Evolutionary conservation across 2,888 invertebrate species (phyloP).

Genomic region (Dugesia japonica): DNA sequence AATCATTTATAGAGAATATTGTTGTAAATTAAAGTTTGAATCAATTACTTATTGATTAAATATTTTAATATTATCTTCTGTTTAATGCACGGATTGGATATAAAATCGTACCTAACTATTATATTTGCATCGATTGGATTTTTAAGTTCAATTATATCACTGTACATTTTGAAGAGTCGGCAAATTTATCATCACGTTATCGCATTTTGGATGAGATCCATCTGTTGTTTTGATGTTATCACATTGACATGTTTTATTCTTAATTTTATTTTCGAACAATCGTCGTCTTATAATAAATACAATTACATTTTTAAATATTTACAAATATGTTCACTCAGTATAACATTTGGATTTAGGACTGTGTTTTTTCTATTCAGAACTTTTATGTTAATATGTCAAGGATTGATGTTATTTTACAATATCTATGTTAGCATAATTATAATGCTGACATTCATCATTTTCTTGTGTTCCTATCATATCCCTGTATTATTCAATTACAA

Average conservation of each 20-base stretch:
- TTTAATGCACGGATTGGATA: no score
- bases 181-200: not conserved
- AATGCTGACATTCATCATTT: not conserved
- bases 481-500: not conserved
- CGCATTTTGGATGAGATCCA: conserved; percentile 2
- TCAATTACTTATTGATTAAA: no score
- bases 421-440: not conserved
- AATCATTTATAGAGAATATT: no score
- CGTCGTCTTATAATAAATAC: not conserved
- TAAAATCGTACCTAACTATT: not conserved
- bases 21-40: no score
- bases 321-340: not conserved
- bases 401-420: not conserved
- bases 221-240: not conserved
- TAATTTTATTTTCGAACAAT: not conserved
- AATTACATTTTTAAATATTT: not conserved
- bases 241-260: not conserved
- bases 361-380: not conserved
- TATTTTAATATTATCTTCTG: no score
- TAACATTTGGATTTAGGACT: not conserved
- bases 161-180: not conserved
- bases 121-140: not conserved
- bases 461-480: not conserved
- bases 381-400: not conserved
- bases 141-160: not conserved